Percentiles rank a stretch among this genome's conserved stretches.
Conservation (phyloP, 2,888 invertebrate species). For the Acleris emargana region DNA sequence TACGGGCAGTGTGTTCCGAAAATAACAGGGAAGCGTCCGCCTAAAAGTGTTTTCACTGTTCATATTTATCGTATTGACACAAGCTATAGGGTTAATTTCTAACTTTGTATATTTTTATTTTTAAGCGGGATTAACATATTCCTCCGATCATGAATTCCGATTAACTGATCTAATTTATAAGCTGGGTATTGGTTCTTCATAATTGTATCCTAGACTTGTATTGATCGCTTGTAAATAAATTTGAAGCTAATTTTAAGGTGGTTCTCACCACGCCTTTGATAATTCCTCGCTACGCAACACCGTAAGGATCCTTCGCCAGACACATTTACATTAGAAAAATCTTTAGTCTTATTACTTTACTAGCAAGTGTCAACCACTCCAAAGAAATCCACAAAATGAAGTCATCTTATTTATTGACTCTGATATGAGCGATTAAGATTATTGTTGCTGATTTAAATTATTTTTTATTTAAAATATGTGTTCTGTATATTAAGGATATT, state of each 20-base stretch:
- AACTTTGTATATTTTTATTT: slow-evolving; percentile 32
- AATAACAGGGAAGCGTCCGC: slow-evolving; percentile 34
- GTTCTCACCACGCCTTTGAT: slow-evolving; percentile 13
- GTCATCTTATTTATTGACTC: slow-evolving; percentile 80
- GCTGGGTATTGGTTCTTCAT: slow-evolving; percentile 30
- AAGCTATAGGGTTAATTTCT: slow-evolving; percentile 31
- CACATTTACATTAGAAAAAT: slow-evolving; percentile 22
- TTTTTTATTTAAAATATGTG: slow-evolving; percentile 71
- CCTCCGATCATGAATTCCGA: slow-evolving; percentile 29
- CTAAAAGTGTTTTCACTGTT: slow-evolving; percentile 36
- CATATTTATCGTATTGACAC: slow-evolving; percentile 31
- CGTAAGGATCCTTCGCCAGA: slow-evolving; percentile 15
- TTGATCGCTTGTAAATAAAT: slow-evolving; percentile 30
- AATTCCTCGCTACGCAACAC: slow-evolving; percentile 9
- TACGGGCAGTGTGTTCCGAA: background rate
- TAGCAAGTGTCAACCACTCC: slow-evolving; percentile 48
- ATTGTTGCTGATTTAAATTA: slow-evolving; percentile 77
- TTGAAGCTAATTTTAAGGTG: slow-evolving; percentile 2
- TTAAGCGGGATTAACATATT: slow-evolving; percentile 29
- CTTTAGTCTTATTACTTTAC: slow-evolving; percentile 7
- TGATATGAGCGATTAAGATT: slow-evolving; percentile 70
- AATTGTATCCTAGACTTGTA: slow-evolving; percentile 21
- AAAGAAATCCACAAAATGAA: slow-evolving; percentile 74
- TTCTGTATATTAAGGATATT: slow-evolving; percentile 77
- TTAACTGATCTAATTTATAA: slow-evolving; percentile 23